These are phyloP conservation scores for Meloe dianella DNA, from an alignment of 2,888 invertebrate genomes.

Conservation along the genomic window DNA sequence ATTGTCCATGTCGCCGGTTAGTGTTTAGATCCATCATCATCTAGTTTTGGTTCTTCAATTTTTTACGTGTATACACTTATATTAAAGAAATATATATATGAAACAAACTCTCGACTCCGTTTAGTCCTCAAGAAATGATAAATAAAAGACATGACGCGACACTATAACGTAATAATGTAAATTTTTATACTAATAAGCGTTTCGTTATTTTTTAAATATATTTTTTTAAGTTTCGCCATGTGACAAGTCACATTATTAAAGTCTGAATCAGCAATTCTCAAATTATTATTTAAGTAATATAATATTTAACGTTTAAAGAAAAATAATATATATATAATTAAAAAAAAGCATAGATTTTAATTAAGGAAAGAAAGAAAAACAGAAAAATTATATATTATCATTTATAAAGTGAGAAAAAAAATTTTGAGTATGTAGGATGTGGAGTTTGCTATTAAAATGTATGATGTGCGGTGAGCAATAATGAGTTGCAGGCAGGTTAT, in stretches of 20 bases:
- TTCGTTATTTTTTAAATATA: conserved; percentile 58
- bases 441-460: conserved; percentile 22
- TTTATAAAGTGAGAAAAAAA: conserved; percentile 32
- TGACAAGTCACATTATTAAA: conserved; percentile 59
- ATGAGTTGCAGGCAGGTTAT: conserved; percentile 42
- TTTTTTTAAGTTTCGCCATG: conserved; percentile 59
- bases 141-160: conserved; percentile 58
- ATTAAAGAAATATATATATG: conserved; percentile 12
- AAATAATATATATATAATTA: conserved; percentile 52
- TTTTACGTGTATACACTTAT: conserved; percentile 43
- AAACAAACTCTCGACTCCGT: conserved; percentile 35
- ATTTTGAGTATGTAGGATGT: conserved; percentile 20
- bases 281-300: conserved; percentile 59
- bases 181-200: conserved; percentile 55
- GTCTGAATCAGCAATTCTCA: conserved; percentile 63
- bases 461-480: conserved; percentile 36
- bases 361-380: conserved; percentile 34
- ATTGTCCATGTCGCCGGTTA: conserved; percentile 49
- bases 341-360: conserved; percentile 50
- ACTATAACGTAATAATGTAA: conserved; percentile 51
- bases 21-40: conserved; percentile 51
- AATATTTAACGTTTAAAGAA: conserved; percentile 50
- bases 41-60: conserved; percentile 50
- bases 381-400: conserved; percentile 34
- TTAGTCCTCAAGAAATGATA: conserved; percentile 21